These are phyloP conservation scores for Petromus typicus DNA, from an alignment of 2,113 vertebrate genomes.

Conservation along the genomic window DNA sequence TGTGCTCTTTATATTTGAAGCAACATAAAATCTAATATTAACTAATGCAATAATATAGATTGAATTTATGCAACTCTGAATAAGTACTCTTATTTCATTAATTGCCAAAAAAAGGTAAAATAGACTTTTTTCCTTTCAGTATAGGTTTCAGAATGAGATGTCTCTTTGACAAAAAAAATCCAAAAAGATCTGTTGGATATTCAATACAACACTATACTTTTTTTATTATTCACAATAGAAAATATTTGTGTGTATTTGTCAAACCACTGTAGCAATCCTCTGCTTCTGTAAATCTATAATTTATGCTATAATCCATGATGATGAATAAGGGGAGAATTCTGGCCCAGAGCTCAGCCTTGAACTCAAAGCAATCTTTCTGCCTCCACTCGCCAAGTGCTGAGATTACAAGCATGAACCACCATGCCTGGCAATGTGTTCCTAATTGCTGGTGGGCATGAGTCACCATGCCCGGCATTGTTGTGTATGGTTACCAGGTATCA, in stretches of 20 bases:
- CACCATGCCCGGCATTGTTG: no score
- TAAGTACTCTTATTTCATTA: neutral
- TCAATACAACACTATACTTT: neutral
- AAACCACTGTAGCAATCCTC: neutral
- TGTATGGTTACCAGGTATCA: no score
- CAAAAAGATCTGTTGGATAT: neutral
- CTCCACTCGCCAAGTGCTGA: no score
- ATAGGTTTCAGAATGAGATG: constrained; percentile 28
- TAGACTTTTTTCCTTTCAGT: neutral
- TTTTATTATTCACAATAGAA: neutral
- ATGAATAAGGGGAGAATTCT: no score
- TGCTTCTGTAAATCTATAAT: neutral
- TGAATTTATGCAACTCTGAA: neutral
- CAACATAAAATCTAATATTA: constrained; percentile 3
- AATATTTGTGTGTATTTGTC: neutral
- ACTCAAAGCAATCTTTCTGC: no score
- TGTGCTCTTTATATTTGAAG: neutral
- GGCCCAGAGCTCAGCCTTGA: no score
- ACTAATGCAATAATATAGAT: neutral
- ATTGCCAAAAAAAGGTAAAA: neutral
- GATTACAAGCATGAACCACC: no score
- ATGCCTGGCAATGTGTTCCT: no score
- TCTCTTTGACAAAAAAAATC: neutral
- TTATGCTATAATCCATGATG: neutral
- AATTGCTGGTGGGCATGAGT: no score